phyloP scores from a whole-genome alignment of 1,140 invertebrate genomes.

The Augochlora pura region DNA sequence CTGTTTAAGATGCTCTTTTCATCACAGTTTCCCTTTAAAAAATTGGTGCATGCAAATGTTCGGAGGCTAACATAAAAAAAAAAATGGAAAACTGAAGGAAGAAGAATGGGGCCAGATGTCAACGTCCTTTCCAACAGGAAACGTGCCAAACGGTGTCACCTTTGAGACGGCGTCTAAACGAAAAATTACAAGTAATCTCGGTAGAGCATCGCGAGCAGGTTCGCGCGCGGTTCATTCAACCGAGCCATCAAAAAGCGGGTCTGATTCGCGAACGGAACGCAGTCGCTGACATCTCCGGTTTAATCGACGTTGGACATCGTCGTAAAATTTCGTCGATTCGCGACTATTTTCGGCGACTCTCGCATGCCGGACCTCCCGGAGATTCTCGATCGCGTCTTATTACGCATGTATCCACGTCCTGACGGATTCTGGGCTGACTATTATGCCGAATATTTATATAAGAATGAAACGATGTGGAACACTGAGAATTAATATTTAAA shows the following conservation, averaged over 20 bases:
- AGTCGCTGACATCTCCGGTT: background rate
- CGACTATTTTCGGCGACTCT: slow-evolving; percentile 55
- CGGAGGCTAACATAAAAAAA: too few relatives aligned
- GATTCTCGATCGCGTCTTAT: slow-evolving; percentile 47
- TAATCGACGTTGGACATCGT: slow-evolving; percentile 3
- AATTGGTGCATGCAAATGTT: too few relatives aligned
- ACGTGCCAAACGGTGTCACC: background rate
- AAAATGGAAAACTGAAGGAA: too few relatives aligned
- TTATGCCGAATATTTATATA: too few relatives aligned
- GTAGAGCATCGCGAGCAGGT: background rate
- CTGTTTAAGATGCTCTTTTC: too few relatives aligned
- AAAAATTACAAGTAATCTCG: background rate
- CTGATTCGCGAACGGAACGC: background rate
- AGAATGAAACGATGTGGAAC: too few relatives aligned
- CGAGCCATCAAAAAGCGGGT: background rate
- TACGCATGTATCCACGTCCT: background rate
- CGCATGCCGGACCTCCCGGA: slow-evolving; percentile 46
- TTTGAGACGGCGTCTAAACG: background rate
- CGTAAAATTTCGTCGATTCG: slow-evolving; percentile 41
- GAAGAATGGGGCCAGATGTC: too few relatives aligned
- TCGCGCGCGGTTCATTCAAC: background rate
- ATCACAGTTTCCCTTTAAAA: too few relatives aligned
- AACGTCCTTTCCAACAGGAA: slow-evolving; percentile 10
- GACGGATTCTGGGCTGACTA: too few relatives aligned
- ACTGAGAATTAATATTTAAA: too few relatives aligned